phyloP scores from a whole-genome alignment of 2,797 vertebrate genomes.

The Huso huso region DNA sequence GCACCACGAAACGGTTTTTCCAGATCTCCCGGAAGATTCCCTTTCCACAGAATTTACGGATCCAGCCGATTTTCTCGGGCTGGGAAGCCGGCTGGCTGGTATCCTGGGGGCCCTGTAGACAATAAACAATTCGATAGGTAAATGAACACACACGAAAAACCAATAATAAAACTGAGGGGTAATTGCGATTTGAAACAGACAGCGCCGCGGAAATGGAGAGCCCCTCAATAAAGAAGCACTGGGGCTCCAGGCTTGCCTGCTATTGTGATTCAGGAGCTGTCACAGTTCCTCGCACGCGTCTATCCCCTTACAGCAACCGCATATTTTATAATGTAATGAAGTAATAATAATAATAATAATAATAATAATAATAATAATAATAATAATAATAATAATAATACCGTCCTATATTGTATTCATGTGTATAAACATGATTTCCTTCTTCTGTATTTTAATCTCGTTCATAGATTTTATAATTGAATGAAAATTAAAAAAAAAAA shows the following conservation, averaged over 20 bases:
- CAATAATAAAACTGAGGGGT: not conserved
- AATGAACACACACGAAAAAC: not conserved
- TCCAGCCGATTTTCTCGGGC: slow-evolving; percentile 88
- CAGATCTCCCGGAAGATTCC: slow-evolving; percentile 94
- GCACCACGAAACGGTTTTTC: slow-evolving; percentile 85
- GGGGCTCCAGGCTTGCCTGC: slow-evolving; percentile 4
- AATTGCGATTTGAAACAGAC: no score
- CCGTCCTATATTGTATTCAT: no score
- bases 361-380: no score
- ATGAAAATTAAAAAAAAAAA: no score
- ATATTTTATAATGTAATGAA: no score
- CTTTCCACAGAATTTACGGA: slow-evolving; percentile 86
- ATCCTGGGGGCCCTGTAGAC: slow-evolving; percentile 66
- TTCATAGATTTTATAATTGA: no score
- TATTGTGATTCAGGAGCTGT: slow-evolving; percentile 20
- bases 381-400: no score
- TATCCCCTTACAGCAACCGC: no score
- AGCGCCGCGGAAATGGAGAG: not conserved
- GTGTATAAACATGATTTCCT: no score
- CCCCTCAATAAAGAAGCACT: not conserved
- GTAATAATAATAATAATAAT: no score
- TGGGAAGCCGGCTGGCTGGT: slow-evolving; percentile 51
- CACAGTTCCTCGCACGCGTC: not conserved
- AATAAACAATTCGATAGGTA: slow-evolving; percentile 6
- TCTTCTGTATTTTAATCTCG: no score